Evolutionary conservation across 2,113 vertebrate genomes (phyloP).

Genomic region (Eupsittula cactorum): DNA sequence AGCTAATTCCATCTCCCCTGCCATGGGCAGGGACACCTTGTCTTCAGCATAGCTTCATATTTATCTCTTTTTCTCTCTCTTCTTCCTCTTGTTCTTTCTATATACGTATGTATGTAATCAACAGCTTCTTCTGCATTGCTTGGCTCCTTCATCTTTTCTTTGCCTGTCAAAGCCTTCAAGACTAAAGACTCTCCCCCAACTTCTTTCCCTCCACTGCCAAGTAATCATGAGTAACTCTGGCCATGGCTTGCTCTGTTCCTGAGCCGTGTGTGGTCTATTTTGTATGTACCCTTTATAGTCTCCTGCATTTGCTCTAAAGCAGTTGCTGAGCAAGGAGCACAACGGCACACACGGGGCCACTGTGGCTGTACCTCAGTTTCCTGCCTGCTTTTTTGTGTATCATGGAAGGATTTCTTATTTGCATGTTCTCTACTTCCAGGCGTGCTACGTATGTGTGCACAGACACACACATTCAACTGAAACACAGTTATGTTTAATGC

Average conservation of each 20-base stretch:
- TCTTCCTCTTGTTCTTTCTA: not conserved
- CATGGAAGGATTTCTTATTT: not conserved
- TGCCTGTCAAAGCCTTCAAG: not conserved
- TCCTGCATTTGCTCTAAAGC: not conserved
- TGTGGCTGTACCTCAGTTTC: not conserved
- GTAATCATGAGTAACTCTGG: not conserved
- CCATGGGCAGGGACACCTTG: not conserved
- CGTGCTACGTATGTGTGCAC: rapidly evolving
- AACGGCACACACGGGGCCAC: not conserved
- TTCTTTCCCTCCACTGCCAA: not conserved
- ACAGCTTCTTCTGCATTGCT: not conserved
- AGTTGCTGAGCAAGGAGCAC: not conserved
- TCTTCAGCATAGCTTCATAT: not conserved
- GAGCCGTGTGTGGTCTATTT: not conserved
- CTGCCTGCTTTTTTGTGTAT: not conserved
- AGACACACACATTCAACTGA: not conserved
- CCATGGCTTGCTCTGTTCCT: not conserved
- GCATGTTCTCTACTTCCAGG: not conserved
- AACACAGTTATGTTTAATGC: not conserved
- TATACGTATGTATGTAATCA: rapidly evolving
- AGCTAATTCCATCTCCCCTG: not conserved
- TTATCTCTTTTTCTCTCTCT: not conserved
- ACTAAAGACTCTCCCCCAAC: not conserved
- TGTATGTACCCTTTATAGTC: not conserved
- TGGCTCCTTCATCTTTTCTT: not conserved